Evolutionary conservation across 2,888 invertebrate species (phyloP), one percentile per base, ranked within the genome.

Genomic region (Oxycera nigricornis): DNA sequence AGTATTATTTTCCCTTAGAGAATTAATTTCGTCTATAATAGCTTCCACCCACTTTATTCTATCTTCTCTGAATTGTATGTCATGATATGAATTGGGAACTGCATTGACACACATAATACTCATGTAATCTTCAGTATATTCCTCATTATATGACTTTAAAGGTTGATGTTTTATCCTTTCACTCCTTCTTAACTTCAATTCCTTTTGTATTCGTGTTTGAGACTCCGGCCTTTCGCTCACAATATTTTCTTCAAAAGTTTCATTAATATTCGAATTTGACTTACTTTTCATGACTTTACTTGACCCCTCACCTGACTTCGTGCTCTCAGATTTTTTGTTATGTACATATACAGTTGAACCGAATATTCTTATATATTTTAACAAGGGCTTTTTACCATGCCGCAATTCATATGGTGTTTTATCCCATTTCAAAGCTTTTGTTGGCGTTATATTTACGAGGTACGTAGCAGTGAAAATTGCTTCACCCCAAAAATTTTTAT

Each of bases 401-500:
- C 76, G 77, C 65, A 76, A 52, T 30, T 59, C 28, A 7, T 75
- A 72, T 11, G 77, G 77, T 1, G 74, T 76, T 17, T 65, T 59
- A 22, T 26, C 17, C 14, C 2, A 4, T 9, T 39, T 31, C 3
- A 65, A 6, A 22, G 39, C 22, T 6, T 14, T 3, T 3, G 35
- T 31, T 35, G 72, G 65, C 20, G 31, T 22, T 26, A 35, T 9
- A 46, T 73, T 73, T 17, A 30, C 31, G 2, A 72, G 6, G n/a
- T 70, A 70, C 3, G 50, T 46, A 11, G 50, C 26, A 50, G 41
- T 26, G 11, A 70, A 50, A 22, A 70, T 28, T 22, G 72, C 72
- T 72, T 72, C 72, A n/a, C 35, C 31, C 57, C 72, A 68, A 39
- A 68, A 46, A 4, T 20, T 22, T 52, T 74, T 77, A 17, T 70